Conservation (phyloP, 1,140 invertebrate species). For the Brachionus sp. region DNA sequence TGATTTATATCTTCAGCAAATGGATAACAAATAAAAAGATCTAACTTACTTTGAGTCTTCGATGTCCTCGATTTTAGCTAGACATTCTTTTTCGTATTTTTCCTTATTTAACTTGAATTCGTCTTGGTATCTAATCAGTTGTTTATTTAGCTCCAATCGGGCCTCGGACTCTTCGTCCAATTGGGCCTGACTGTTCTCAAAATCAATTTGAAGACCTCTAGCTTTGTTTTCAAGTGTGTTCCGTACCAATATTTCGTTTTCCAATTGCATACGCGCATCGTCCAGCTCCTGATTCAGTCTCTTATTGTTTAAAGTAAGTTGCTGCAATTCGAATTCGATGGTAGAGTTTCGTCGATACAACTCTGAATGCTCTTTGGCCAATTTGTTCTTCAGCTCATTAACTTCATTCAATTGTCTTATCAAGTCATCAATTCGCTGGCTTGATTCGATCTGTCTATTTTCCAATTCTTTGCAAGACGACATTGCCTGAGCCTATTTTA, state of each 20-base stretch:
- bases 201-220: conserved; percentile 13
- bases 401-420: conserved; percentile 32
- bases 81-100: conserved; percentile 35
- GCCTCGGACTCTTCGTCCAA: conserved; percentile 39
- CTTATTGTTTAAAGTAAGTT: neutral
- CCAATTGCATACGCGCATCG: conserved; percentile 26
- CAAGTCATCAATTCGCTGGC: conserved; percentile 28
- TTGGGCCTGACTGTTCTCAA: conserved; percentile 5
- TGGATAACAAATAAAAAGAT: neutral
- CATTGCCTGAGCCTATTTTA: neutral
- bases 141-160: conserved; percentile 38
- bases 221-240: conserved; percentile 19
- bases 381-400: conserved; percentile 9
- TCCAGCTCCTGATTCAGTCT: conserved; percentile 14
- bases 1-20: neutral
- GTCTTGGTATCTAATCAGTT: conserved; percentile 31
- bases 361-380: conserved; percentile 32
- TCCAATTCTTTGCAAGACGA: conserved; percentile 13
- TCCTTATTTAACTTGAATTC: conserved; percentile 20
- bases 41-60: conserved; percentile 42
- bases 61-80: conserved; percentile 43
- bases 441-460: neutral
- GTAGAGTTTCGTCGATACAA: neutral
- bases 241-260: conserved; percentile 39
- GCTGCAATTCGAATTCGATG: conserved; percentile 40